Conservation (phyloP, 2,797 vertebrate genomes). For the Hapalemur alaotrensis region DNA sequence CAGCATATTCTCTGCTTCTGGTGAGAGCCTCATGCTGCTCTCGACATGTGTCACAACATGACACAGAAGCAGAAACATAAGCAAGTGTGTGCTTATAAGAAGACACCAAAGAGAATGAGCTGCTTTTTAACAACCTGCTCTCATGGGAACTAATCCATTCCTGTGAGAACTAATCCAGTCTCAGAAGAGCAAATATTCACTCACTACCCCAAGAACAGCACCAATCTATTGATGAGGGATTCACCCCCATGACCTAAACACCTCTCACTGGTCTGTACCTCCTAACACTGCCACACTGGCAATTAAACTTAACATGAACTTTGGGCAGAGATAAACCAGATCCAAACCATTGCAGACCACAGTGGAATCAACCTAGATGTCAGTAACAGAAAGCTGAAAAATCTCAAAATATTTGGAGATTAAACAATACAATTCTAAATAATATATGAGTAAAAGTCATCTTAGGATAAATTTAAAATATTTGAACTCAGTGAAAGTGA, state of each 20-base stretch:
- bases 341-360: too few species aligned
- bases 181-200: not conserved
- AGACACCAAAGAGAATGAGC: not conserved
- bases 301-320: too few species aligned
- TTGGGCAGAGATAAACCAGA: too few species aligned
- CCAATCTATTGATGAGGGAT: not conserved
- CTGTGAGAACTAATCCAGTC: not conserved
- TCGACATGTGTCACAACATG: not conserved
- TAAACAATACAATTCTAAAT: too few species aligned
- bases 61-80: not conserved
- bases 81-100: not conserved
- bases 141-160: not conserved
- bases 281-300: not conserved
- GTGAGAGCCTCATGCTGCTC: not conserved
- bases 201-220: not conserved
- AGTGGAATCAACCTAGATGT: too few species aligned
- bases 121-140: not conserved
- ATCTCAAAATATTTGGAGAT: too few species aligned
- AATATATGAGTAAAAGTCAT: too few species aligned
- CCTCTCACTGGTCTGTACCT: not conserved
- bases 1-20: not conserved
- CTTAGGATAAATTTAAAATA: too few species aligned
- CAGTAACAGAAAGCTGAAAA: too few species aligned
- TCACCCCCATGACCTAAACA: not conserved
- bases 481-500: too few species aligned